phyloP scores from a whole-genome alignment of 2,888 invertebrate genomes.

The Lithophane semibrunnea region DNA sequence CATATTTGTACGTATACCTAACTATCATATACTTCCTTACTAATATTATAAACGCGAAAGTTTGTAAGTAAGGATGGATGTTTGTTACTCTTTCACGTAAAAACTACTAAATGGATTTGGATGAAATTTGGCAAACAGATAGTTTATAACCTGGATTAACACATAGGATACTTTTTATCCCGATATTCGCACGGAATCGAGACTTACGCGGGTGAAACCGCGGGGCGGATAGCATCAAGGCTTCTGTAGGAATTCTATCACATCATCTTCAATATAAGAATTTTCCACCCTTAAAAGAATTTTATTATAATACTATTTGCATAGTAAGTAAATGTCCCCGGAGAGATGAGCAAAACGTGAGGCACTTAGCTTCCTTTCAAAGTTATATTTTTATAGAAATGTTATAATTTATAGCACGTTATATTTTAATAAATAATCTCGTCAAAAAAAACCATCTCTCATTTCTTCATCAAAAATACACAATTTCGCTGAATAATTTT shows the following conservation, averaged over 20 bases:
- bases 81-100: too few relatives aligned
- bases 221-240: neutral
- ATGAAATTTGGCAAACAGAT: too few relatives aligned
- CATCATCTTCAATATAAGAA: slow-evolving; percentile 8
- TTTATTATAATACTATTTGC: slow-evolving; percentile 49
- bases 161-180: too few relatives aligned
- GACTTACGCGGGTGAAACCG: too few relatives aligned
- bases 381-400: neutral
- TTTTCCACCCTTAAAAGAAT: slow-evolving; percentile 17
- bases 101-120: too few relatives aligned
- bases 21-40: too few relatives aligned
- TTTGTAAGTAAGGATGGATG: too few relatives aligned
- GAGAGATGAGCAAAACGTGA: slow-evolving; percentile 35
- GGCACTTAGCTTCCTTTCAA: slow-evolving; percentile 28
- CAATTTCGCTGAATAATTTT: neutral
- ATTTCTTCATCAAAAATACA: neutral
- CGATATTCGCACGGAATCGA: too few relatives aligned
- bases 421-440: neutral
- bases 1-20: neutral
- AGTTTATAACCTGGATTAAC: too few relatives aligned
- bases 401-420: neutral
- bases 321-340: slow-evolving; percentile 43
- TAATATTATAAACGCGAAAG: too few relatives aligned
- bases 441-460: too few relatives aligned
- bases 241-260: neutral